phyloP scores from a whole-genome alignment of 92 coral and sea anemone species.

The Montipora capitata region DNA sequence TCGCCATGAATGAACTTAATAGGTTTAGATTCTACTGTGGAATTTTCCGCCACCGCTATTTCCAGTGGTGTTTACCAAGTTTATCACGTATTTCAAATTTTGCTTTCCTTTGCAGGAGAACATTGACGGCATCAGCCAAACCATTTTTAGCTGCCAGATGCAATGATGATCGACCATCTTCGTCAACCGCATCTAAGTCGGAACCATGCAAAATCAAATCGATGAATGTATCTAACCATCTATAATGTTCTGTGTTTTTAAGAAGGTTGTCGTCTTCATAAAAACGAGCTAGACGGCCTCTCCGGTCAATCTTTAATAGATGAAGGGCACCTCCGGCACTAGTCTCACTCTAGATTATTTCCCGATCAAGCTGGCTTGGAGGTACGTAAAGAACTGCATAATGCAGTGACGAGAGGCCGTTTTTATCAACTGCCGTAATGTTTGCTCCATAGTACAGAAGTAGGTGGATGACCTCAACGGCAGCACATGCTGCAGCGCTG shows the following conservation, averaged over 20 bases:
- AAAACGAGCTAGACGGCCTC: not conserved
- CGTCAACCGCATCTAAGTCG: constrained; percentile 31
- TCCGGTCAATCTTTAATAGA: not conserved
- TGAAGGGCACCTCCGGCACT: not conserved
- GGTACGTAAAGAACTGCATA: constrained; percentile 24
- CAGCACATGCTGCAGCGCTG: constrained; percentile 57
- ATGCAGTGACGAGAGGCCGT: constrained; percentile 62
- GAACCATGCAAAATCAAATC: not conserved
- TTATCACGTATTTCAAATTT: constrained; percentile 18
- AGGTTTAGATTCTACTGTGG: not conserved
- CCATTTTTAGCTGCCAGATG: constrained; percentile 74
- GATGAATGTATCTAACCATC: not conserved
- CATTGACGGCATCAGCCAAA: constrained; percentile 40
- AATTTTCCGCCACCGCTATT: constrained; percentile 15
- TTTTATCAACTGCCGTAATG: constrained; percentile 35
- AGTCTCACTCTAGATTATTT: not conserved
- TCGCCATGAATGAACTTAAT: not conserved
- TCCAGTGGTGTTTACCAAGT: constrained; percentile 44
- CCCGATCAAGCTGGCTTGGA: not conserved
- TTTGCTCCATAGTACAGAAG: constrained; percentile 42
- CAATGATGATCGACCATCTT: constrained; percentile 65
- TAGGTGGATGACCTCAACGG: constrained; percentile 7
- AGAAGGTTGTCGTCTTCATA: not conserved
- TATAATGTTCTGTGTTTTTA: not conserved
- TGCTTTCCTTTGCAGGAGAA: constrained; percentile 39